Percentiles rank a stretch among this genome's conserved stretches.
phyloP scores from a whole-genome alignment of 1,140 invertebrate genomes.

The Drosophila mojavensis region DNA sequence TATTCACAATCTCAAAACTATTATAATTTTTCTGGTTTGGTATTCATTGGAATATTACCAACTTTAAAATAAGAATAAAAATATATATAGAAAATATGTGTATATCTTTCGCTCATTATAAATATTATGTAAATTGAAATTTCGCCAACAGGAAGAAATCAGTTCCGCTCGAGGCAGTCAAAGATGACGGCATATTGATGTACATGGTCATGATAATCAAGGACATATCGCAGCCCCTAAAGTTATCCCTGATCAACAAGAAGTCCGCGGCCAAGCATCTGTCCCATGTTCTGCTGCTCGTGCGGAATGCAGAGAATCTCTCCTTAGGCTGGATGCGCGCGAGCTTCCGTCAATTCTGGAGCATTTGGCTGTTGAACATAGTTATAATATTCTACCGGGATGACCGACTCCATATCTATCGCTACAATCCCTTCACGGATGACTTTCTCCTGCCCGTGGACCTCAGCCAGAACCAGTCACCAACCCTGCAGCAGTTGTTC shows the following conservation, averaged over 20 bases:
- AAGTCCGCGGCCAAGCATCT: constrained; percentile 72
- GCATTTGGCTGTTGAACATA: constrained; percentile 73
- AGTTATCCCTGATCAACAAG: constrained; percentile 65
- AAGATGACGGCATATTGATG: constrained; percentile 75
- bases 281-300: constrained; percentile 68
- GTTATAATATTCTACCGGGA: constrained; percentile 65
- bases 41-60: too few species aligned
- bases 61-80: too few species aligned
- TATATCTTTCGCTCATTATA: too few species aligned
- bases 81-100: too few species aligned
- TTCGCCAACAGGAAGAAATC: constrained; percentile 50
- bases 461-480: constrained; percentile 6
- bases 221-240: constrained; percentile 63
- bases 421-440: constrained; percentile 73
- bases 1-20: background rate
- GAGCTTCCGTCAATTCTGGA: constrained; percentile 77
- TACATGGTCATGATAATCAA: constrained; percentile 76
- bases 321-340: constrained; percentile 62
- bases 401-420: constrained; percentile 57
- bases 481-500: constrained; percentile 58
- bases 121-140: too few species aligned
- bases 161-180: constrained; percentile 51
- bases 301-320: constrained; percentile 50
- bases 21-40: background rate
- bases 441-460: constrained; percentile 56